Evolutionary conservation across 2,888 invertebrate species (phyloP).

Genomic region (Tuta absoluta): DNA sequence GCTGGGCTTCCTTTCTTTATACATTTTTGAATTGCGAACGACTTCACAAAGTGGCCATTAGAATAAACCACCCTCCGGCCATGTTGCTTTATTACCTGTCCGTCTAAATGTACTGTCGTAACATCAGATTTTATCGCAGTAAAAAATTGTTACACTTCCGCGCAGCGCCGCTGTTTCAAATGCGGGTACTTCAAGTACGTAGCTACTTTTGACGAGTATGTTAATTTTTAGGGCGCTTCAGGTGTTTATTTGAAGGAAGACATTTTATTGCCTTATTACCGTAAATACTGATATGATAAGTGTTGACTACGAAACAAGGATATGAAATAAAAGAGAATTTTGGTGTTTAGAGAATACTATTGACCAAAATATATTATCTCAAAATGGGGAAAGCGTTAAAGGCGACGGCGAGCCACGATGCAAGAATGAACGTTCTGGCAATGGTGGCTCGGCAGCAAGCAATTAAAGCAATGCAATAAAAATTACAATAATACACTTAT

Average conservation of each 20-base stretch:
- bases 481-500: too few species aligned
- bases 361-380: too few species aligned
- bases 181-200: not conserved
- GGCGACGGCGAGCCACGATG: too few species aligned
- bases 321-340: too few species aligned
- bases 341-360: too few species aligned
- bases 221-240: slow-evolving; percentile 5
- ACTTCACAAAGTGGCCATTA: slow-evolving; percentile 28
- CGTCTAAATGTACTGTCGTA: slow-evolving; percentile 38
- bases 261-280: not conserved
- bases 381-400: too few species aligned
- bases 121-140: slow-evolving; percentile 45
- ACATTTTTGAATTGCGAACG: slow-evolving; percentile 23
- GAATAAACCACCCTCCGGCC: slow-evolving; percentile 34
- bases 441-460: too few species aligned
- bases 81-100: slow-evolving; percentile 44
- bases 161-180: not conserved
- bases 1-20: not conserved
- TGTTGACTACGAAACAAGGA: too few species aligned
- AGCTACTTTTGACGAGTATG: slow-evolving; percentile 8
- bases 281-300: too few species aligned
- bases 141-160: slow-evolving; percentile 37
- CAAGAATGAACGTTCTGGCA: too few species aligned
- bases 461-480: too few species aligned
- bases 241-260: not conserved